Base-by-base conservation (phyloP, 2,797 vertebrate genomes). In the Hapalemur alaotrensis region DNA sequence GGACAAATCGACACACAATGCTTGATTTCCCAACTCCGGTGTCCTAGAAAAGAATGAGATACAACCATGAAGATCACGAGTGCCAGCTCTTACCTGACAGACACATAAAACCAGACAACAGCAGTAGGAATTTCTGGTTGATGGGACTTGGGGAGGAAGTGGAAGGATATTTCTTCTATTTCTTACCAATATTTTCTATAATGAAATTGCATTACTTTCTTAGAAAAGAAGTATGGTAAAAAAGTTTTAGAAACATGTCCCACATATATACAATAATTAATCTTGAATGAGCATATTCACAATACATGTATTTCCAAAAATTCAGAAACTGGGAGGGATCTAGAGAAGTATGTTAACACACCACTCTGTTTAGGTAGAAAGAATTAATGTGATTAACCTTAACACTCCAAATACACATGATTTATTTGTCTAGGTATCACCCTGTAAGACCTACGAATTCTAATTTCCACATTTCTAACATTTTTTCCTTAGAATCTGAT, bases 11-110 rank as follows among this genome's bases (percentile, higher is more conserved):
- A 98, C 99, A 99, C 97, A 99, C 99, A 0, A 99, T 99, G 98
- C 99, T 99, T 0, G 99, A 99, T 98, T 99, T 99, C 87, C 99
- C 99, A 95, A 99, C 99, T 17, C 99, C 99, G 0, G 99, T 99
- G 98, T 99, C 99, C 99, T 99, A 80, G 63, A 98, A 98, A 93
- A 80, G 94, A 98, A 97, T 4, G 57, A 97, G 94, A 72, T 5
- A 92, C 0, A 38, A 54, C n/a, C 79, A 43, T 97, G 90, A 98
- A 32, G 48, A 59, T 4, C 61, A 50, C 32, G 17, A 7, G 7
- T 4, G 10, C 5, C 11, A 46, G 30, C n/a, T 73, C 18, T 67
- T 17, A 92, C n/a, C 30, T 28, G 50, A 30, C 2, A 5, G 13
- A 91, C 61, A 43, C 9, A 6, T 0, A 25, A 3, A 69, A 59